Percentiles rank a stretch among this genome's conserved stretches.
These are phyloP conservation scores for Halcyon chelicuti DNA, from an alignment of 2,797 vertebrate species.

Conservation along the genomic window DNA sequence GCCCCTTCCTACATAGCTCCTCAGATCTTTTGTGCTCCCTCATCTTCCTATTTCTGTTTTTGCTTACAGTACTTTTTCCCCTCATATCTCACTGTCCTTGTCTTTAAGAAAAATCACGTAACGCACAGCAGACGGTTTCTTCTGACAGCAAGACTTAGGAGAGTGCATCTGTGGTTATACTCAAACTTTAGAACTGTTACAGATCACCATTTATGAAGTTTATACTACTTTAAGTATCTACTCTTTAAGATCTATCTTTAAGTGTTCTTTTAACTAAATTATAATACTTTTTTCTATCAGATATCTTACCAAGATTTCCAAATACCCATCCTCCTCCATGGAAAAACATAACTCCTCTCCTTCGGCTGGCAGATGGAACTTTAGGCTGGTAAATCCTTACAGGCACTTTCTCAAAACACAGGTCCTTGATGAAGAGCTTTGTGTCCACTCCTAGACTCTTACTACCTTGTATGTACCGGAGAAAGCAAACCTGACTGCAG, in stretches of 20 bases:
- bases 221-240: neutral
- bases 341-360: conserved; percentile 85
- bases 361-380: conserved; percentile 53
- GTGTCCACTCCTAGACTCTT: conserved; percentile 33
- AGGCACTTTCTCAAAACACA: conserved; percentile 79
- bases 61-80: neutral
- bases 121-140: neutral
- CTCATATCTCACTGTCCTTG: neutral
- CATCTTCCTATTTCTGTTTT: neutral
- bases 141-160: neutral
- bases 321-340: conserved; percentile 85
- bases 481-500: conserved; percentile 80
- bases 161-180: neutral
- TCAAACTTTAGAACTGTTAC: neutral
- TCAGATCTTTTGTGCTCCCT: neutral
- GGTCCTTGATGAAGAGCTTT: conserved; percentile 80
- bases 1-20: neutral
- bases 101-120: neutral
- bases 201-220: neutral
- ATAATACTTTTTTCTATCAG: neutral
- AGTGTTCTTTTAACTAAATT: neutral
- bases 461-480: conserved; percentile 68
- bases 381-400: conserved; percentile 87
- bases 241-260: too few species aligned
- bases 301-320: conserved; percentile 83